Base-by-base conservation (phyloP, 1,140 invertebrate species). In the Zelostemma sp. region DNA sequence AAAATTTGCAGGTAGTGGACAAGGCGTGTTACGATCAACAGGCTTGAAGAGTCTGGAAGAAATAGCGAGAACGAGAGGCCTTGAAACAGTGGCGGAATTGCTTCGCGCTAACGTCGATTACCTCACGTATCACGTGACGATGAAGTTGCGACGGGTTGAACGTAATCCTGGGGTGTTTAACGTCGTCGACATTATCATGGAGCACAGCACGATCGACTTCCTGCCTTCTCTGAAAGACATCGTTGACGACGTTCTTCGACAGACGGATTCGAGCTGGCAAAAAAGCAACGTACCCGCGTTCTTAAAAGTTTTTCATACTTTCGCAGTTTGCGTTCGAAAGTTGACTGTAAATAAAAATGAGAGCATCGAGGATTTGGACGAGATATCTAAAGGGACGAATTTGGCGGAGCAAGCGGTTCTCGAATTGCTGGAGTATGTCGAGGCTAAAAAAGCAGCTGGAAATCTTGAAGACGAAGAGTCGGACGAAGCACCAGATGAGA, bases 91-190 rank as follows among this genome's bases (percentile, higher is more conserved):
- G 1, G 83, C 86, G 0, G 81, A 87, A 4, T 81, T 92, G 15
- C 81, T 92, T 21, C 82, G 83, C 17, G 58, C 68, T 1, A 92
- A 92, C 70, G 86, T 89, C 1, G 90, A 92, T 78, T 92, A 91
- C 70, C 88, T 91, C 67, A 88, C 90, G 0, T 88, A 89, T 69
- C 88, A 91, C 54, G 85, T 92, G 31, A 89, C 87, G 9, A 75
- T 87, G 0, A 88, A 89, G 78, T 81, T 92, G n/a, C 87, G 87
- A 14, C 86, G 86, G 72, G 79, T 88, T 48, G 71, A 85, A 18
- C 73, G 82, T 11, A 88, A 89, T 78, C 80, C 81, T 2, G 82
- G 83, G 9, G 88, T 89, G 3, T 76, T 90, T 4, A 84, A 87
- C 64, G 89, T 90, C 25, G 76, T 93, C 11, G 84, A 84, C 1